Evolutionary conservation across 1,140 invertebrate genomes (phyloP).

Genomic region (Drosophila sp.): DNA sequence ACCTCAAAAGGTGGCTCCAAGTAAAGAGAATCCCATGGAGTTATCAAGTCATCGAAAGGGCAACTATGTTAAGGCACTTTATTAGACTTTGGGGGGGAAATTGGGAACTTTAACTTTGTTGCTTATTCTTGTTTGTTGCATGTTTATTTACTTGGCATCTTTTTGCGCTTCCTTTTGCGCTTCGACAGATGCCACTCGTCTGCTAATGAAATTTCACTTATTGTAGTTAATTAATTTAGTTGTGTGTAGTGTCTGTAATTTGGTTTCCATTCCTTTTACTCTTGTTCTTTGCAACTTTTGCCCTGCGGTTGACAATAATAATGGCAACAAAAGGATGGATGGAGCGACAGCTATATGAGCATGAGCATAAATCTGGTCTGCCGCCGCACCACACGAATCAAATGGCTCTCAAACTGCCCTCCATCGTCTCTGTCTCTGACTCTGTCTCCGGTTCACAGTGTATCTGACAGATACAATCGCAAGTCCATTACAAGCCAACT

Average conservation of each 20-base stretch:
- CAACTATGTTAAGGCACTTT: too few species aligned
- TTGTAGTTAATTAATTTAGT: conserved; percentile 69
- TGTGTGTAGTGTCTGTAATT: conserved; percentile 44
- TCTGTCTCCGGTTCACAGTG: conserved; percentile 24
- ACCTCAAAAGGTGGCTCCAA: too few species aligned
- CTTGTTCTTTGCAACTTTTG: conserved; percentile 49
- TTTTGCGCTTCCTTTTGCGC: background rate
- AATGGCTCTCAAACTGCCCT: conserved; percentile 38
- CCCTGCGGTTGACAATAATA: conserved; percentile 48
- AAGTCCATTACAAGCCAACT: conserved; percentile 67
- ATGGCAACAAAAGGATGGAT: background rate
- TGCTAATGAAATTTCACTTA: conserved; percentile 64
- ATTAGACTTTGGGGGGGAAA: background rate
- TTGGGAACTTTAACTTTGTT: conserved; percentile 5
- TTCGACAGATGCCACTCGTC: conserved; percentile 20
- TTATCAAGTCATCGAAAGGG: too few species aligned
- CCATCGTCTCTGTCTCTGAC: too few species aligned
- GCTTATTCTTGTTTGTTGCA: conserved; percentile 9
- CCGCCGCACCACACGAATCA: conserved; percentile 33
- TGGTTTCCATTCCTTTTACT: conserved; percentile 33
- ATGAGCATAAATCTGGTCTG: conserved; percentile 73
- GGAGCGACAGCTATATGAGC: conserved; percentile 9
- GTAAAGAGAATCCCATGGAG: too few species aligned
- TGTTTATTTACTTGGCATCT: conserved; percentile 30
- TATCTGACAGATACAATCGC: conserved; percentile 75